phyloP scores from a whole-genome alignment of 92 coral and sea anemone genomes.

The Isaurus tuberculatus region DNA sequence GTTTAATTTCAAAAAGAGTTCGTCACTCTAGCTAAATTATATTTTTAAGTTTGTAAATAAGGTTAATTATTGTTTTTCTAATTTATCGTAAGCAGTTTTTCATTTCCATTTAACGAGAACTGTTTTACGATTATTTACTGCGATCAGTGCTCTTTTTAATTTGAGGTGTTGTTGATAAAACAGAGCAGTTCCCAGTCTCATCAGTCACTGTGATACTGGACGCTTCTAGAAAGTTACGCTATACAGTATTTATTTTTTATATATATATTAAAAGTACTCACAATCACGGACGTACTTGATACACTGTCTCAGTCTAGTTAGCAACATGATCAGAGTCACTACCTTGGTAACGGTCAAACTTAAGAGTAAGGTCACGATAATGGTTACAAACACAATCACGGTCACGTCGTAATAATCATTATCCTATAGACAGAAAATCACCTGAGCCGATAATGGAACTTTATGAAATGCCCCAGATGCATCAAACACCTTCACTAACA shows the following conservation, averaged over 20 bases:
- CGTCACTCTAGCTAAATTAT: no score
- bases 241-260: no score
- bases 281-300: no score
- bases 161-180: background rate
- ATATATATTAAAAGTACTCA: no score
- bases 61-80: no score
- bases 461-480: slow-evolving; percentile 20
- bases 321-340: no score
- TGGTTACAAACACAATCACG: background rate
- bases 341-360: background rate
- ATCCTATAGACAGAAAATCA: background rate
- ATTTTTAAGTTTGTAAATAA: no score
- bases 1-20: no score
- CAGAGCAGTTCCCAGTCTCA: background rate
- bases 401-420: background rate
- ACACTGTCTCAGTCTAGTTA: no score
- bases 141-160: no score
- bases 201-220: background rate
- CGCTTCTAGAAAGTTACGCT: background rate
- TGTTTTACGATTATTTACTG: no score
- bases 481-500: slow-evolving; percentile 33
- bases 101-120: no score
- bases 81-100: background rate
- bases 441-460: slow-evolving; percentile 21
- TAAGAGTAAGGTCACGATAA: background rate